phyloP scores from a whole-genome alignment of 1,140 invertebrate genomes.

The Charaxes varanes region DNA sequence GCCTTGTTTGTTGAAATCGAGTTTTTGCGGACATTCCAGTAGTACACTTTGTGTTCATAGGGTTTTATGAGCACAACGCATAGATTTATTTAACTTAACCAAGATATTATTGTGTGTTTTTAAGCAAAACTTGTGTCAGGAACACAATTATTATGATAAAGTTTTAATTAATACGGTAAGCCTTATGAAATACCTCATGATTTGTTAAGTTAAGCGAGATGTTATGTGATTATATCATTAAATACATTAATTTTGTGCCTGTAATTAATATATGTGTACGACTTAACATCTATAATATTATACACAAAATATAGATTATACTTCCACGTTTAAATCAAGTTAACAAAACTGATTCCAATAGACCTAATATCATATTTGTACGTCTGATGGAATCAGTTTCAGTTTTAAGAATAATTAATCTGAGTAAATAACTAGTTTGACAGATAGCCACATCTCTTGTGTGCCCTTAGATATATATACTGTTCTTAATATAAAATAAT shows the following conservation, averaged over 20 bases:
- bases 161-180: constrained; percentile 24
- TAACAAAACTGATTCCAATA: too few relatives aligned
- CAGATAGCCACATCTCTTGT: too few relatives aligned
- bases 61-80: constrained; percentile 30
- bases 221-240: constrained; percentile 59
- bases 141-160: constrained; percentile 21
- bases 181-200: constrained; percentile 45
- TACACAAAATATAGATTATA: too few relatives aligned
- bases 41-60: constrained; percentile 49
- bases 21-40: constrained; percentile 70
- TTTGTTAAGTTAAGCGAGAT: constrained; percentile 58
- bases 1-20: constrained; percentile 63
- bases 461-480: too few relatives aligned
- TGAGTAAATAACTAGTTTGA: too few relatives aligned
- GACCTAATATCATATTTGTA: too few relatives aligned
- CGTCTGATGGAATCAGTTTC: too few relatives aligned
- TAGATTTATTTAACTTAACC: constrained; percentile 17
- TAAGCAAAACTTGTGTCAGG: constrained; percentile 25
- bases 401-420: too few relatives aligned
- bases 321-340: too few relatives aligned
- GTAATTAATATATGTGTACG: constrained; percentile 46
- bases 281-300: too few relatives aligned
- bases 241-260: constrained; percentile 65
- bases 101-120: constrained; percentile 15
- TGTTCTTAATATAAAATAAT: too few relatives aligned